Percentiles rank a stretch among this genome's conserved stretches.
Conservation (phyloP, 1,140 invertebrate genomes). For the Bactericera cockerelli region DNA sequence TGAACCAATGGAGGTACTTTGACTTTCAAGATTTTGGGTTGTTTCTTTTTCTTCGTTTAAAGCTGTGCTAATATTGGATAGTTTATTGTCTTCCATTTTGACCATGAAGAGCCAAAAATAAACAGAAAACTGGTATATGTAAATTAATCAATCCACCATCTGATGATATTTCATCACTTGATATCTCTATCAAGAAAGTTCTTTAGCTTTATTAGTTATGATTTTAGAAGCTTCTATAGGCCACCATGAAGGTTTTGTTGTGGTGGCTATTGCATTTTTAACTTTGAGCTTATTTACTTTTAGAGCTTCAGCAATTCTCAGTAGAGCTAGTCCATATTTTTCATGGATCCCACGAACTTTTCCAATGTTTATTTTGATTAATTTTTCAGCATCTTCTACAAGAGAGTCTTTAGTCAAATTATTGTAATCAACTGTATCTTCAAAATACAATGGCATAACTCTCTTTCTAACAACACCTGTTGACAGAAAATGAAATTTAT, state of each 20-base stretch:
- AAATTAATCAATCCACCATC: constrained; percentile 8
- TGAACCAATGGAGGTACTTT: not conserved
- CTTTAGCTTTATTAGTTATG: constrained; percentile 27
- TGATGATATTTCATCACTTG: constrained; percentile 16
- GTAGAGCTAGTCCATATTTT: constrained; percentile 51
- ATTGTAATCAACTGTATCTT: constrained; percentile 26
- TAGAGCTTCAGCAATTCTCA: constrained; percentile 57
- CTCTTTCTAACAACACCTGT: constrained; percentile 76
- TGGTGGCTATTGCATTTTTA: constrained; percentile 34
- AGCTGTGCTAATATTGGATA: not conserved
- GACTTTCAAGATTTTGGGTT: too few relatives aligned
- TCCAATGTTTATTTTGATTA: constrained; percentile 45
- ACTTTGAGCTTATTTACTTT: constrained; percentile 37
- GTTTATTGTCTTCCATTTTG: constrained; percentile 13
- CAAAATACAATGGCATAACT: constrained; percentile 74
- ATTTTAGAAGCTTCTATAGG: constrained; percentile 52
- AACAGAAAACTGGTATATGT: constrained; percentile 12
- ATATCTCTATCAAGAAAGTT: constrained; percentile 21
- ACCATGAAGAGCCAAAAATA: constrained; percentile 18
- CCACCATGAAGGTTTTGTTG: constrained; percentile 67
- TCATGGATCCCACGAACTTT: constrained; percentile 48
- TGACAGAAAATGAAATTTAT: not conserved
- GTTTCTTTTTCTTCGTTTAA: too few relatives aligned
- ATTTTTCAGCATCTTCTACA: constrained; percentile 35
- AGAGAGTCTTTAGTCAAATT: constrained; percentile 28